These are phyloP conservation scores for Malthinus flaveolus DNA, from an alignment of 2,888 invertebrate species.

Conservation along the genomic window DNA sequence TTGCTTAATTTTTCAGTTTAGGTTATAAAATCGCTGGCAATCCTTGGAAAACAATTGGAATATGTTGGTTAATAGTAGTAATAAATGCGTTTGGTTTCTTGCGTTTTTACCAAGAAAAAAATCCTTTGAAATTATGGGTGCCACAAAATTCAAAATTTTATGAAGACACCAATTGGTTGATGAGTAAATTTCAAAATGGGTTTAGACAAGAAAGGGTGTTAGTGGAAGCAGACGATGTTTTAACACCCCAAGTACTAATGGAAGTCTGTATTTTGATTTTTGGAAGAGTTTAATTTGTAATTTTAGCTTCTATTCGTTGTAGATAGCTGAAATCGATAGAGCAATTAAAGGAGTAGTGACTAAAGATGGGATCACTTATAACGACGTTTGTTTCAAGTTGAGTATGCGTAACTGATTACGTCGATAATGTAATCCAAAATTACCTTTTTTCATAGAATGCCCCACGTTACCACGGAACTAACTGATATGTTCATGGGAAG, in stretches of 20 bases:
- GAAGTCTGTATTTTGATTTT: constrained; percentile 46
- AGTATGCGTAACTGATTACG: constrained; percentile 21
- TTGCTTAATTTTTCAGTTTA: constrained; percentile 53
- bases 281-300: not conserved
- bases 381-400: constrained; percentile 61
- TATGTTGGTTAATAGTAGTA: constrained; percentile 61
- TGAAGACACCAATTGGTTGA: constrained; percentile 72
- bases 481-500: constrained; percentile 12
- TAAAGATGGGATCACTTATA: constrained; percentile 47
- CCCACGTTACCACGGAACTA: constrained; percentile 30
- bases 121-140: constrained; percentile 77
- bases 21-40: constrained; percentile 63
- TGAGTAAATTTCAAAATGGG: constrained; percentile 66
- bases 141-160: constrained; percentile 72
- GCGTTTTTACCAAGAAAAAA: constrained; percentile 71
- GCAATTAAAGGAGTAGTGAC: constrained; percentile 38
- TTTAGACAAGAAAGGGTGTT: constrained; percentile 65
- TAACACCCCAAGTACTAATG: constrained; percentile 63
- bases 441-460: constrained; percentile 26
- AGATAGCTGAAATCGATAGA: constrained; percentile 37
- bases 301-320: not conserved
- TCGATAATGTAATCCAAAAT: not conserved
- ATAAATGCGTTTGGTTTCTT: constrained; percentile 65
- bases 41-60: constrained; percentile 64
- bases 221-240: constrained; percentile 67